phyloP scores from a whole-genome alignment of 2,113 vertebrate species.

The Mesembrinibis cayennensis region DNA sequence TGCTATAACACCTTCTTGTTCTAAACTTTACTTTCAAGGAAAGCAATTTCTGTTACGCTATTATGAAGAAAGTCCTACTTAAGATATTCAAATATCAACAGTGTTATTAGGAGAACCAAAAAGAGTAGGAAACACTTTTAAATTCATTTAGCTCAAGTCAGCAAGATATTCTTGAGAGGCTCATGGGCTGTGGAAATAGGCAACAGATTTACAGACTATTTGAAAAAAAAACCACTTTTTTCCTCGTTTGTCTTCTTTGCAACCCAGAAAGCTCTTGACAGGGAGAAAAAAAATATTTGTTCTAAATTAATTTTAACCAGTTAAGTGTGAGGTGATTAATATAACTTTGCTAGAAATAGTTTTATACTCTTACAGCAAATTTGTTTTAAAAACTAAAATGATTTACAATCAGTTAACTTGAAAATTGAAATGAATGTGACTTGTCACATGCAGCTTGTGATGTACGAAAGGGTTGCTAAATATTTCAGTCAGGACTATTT shows the following conservation, averaged over 20 bases:
- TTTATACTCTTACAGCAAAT: not conserved
- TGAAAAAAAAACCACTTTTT: not conserved
- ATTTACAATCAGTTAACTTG: slow-evolving; percentile 19
- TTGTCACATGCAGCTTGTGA: not conserved
- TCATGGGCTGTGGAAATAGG: not conserved
- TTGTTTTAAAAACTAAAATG: slow-evolving; percentile 17
- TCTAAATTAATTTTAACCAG: not conserved
- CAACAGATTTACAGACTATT: not conserved
- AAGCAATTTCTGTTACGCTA: not conserved
- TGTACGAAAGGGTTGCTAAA: not conserved
- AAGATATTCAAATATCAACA: not conserved
- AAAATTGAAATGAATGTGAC: slow-evolving; percentile 38
- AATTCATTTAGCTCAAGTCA: not conserved
- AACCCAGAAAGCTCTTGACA: not conserved
- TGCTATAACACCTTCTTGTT: not conserved
- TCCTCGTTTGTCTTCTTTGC: not conserved
- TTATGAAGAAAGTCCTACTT: not conserved
- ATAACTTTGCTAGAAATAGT: slow-evolving; percentile 9
- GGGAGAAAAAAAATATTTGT: not conserved
- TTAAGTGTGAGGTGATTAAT: slow-evolving; percentile 35
- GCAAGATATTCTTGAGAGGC: not conserved
- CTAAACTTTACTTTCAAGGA: not conserved
- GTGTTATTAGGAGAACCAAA: not conserved
- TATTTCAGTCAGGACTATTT: slow-evolving; percentile 10
- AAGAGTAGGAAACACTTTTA: not conserved